These are phyloP conservation scores for Hyperopisus bebe DNA, from an alignment of 2,113 vertebrate species.

Conservation along the genomic window DNA sequence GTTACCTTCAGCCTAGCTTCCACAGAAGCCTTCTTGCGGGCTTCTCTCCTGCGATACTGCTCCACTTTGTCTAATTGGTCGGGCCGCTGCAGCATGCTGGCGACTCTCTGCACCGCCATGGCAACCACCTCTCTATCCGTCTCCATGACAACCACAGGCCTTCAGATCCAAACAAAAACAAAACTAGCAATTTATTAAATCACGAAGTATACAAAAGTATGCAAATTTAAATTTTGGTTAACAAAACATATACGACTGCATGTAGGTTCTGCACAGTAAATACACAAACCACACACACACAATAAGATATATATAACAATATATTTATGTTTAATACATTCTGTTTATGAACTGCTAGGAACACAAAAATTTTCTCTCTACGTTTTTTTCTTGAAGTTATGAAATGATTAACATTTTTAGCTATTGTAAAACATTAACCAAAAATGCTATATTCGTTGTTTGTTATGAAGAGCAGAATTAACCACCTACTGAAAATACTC, in stretches of 20 bases:
- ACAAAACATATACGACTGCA: background rate
- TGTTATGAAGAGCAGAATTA: background rate
- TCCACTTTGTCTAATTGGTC: slow-evolving; percentile 98
- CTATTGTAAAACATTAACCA: background rate
- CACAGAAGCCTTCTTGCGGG: slow-evolving; percentile 93
- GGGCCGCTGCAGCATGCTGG: slow-evolving; percentile 92
- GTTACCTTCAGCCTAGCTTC: slow-evolving; percentile 90
- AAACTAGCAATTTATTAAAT: background rate
- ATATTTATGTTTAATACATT: background rate
- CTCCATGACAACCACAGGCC: slow-evolving; percentile 75
- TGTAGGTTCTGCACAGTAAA: background rate
- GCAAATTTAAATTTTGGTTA: background rate
- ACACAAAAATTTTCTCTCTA: background rate
- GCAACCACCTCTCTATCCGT: slow-evolving; percentile 86
- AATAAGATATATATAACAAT: background rate
- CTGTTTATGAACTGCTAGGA: background rate
- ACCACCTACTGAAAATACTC: background rate
- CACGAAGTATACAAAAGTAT: background rate
- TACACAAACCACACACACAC: background rate
- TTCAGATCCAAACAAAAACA: slow-evolving; percentile 53
- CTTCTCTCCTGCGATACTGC: slow-evolving; percentile 88
- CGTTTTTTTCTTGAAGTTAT: background rate
- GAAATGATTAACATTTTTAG: background rate
- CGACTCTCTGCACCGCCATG: slow-evolving; percentile 90
- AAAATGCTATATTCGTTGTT: background rate